Evolutionary conservation across 2,113 vertebrate species (phyloP), one percentile per base, ranked within the genome.

Genomic region (Syngnathus typhle): DNA sequence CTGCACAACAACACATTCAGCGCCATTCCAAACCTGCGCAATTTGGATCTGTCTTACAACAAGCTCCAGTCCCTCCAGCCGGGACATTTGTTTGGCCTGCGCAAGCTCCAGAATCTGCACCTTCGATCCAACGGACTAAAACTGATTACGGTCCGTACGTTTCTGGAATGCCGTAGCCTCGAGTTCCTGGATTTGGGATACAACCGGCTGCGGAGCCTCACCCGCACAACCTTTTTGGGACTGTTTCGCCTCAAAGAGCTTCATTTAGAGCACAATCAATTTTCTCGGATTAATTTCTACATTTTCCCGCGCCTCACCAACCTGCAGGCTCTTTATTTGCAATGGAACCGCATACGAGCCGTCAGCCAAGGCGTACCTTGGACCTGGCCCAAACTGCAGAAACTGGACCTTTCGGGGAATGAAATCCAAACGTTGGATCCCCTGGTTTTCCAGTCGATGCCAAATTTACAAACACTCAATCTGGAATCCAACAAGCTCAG

Each of bases 101-200:
- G 96, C 19, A 98, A 98, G 77, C 93, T 98, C 4, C 90, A 97
- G 71, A 95, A 93, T 78, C 87, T 98, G 68, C 96, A 97, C 78
- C 89, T 98, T 74, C 84, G 95, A 6, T 98, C 96, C 0, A 98
- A 98, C 72, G 94, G 93, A 0, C 85, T 98, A 39, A 95, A 91
- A 54, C 93, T 91, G 0, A 94, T 98, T 65, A 85, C 93, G 0
- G 89, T 95, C 41, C 90, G 95, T 11, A 93, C 95, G 0, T 98
- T 98, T 84, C 92, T 98, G 84, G 96, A 98, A 78, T 98, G 96
- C 77, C 92, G 96, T 38, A 96, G 94, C 84, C 91, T 98, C n/a
- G 96, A 98, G 87, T 96, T 98, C 70, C 86, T 98, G 74, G 96
- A 98, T 77, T 67, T 98, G 89, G 96, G 96, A 78, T 98, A 98